Evolutionary conservation across 2,113 vertebrate species (phyloP).

Genomic region (Cichladusa arquata): DNA sequence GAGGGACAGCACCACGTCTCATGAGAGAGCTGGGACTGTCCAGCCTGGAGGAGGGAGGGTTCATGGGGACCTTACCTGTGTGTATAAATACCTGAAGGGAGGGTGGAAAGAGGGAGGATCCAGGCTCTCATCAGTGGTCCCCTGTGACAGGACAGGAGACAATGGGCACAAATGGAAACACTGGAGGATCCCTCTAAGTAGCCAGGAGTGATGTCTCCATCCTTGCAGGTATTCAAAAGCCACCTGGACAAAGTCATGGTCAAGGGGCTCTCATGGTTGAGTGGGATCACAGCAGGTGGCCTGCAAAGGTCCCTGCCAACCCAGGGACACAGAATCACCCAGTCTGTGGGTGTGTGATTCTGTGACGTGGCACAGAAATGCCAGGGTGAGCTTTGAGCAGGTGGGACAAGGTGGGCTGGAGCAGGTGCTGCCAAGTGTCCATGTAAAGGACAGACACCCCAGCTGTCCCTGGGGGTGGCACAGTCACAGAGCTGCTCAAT

Average conservation of each 20-base stretch:
- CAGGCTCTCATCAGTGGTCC: not conserved
- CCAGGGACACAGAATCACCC: not conserved
- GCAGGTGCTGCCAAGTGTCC: rapidly evolving
- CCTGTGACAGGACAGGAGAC: not conserved
- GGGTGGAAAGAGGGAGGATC: not conserved
- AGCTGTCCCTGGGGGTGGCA: not conserved
- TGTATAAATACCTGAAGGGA: not conserved
- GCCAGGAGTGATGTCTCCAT: not conserved
- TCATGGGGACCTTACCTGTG: not conserved
- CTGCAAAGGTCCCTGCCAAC: not conserved
- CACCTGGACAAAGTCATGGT: not conserved
- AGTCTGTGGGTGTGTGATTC: not conserved
- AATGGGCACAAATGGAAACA: not conserved
- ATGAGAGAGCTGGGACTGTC: not conserved
- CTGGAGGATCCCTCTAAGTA: not conserved
- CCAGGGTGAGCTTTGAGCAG: not conserved
- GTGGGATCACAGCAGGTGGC: not conserved
- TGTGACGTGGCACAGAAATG: not conserved
- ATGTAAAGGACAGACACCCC: not conserved
- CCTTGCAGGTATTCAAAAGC: not conserved
- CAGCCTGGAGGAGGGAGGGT: not conserved
- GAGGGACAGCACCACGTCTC: not conserved
- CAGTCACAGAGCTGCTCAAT: not conserved
- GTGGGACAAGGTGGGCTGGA: not conserved
- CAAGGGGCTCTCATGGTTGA: not conserved